Conservation (phyloP, 2,113 vertebrate species). For the Nothocercus julius region DNA sequence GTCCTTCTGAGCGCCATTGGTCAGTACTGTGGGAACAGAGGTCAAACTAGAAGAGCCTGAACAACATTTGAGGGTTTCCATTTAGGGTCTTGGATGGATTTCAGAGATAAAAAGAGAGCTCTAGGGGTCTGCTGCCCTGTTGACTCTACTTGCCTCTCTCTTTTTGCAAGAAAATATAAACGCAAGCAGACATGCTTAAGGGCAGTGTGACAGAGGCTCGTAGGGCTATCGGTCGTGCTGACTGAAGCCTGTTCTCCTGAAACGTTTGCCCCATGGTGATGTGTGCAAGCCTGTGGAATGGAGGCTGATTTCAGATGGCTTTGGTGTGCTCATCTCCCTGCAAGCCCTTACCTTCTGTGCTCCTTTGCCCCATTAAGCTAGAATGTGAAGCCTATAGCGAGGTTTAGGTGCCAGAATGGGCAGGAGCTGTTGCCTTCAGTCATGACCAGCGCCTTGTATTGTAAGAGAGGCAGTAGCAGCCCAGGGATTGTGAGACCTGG, state of each 20-base stretch:
- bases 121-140: conserved; percentile 5
- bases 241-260: not conserved
- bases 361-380: not conserved
- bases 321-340: not conserved
- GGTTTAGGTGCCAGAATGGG: not conserved
- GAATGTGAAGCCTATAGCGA: not conserved
- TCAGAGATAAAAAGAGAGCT: conserved; percentile 22
- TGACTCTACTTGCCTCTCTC: conserved; percentile 24
- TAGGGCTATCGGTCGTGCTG: not conserved
- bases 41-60: not conserved
- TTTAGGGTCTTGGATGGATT: not conserved
- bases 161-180: not conserved
- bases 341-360: not conserved
- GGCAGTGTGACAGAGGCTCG: not conserved
- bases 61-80: not conserved
- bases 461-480: not conserved
- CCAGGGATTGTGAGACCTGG: not conserved
- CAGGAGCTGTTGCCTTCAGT: not conserved
- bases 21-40: not conserved
- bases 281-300: not conserved
- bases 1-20: not conserved
- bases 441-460: accelerated
- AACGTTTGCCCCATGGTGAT: not conserved
- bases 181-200: not conserved
- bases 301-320: not conserved